phyloP scores from a whole-genome alignment of 2,888 invertebrate species.

The Thecocarcelia acutangulata region DNA sequence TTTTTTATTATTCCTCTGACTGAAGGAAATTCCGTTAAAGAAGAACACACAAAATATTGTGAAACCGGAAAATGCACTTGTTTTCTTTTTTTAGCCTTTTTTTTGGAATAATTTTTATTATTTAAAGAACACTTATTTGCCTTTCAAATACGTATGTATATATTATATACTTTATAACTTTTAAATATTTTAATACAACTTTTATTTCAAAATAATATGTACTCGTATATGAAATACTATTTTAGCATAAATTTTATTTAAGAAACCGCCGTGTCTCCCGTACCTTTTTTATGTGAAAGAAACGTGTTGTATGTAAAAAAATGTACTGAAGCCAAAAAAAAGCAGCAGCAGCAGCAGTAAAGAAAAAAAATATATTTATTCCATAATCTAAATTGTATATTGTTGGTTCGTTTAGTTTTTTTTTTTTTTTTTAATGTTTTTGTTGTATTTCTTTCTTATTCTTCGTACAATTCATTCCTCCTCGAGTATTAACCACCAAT shows the following conservation, averaged over 20 bases:
- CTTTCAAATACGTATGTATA: neutral
- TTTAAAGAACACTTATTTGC: constrained; percentile 10
- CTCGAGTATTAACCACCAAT: constrained; percentile 59
- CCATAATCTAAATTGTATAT: constrained; percentile 78
- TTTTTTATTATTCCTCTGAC: neutral
- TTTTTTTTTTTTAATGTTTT: constrained; percentile 10
- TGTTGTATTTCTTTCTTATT: constrained; percentile 58
- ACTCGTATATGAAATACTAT: neutral
- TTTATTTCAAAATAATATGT: neutral
- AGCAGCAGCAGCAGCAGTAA: constrained; percentile 73
- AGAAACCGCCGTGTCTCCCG: constrained; percentile 60
- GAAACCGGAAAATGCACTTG: constrained; percentile 50
- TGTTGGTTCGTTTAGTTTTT: constrained; percentile 45
- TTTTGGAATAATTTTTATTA: constrained; percentile 15
- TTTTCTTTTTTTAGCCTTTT: neutral
- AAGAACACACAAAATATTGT: constrained; percentile 39
- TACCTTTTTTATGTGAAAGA: constrained; percentile 64
- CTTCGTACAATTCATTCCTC: constrained; percentile 52
- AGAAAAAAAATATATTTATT: constrained; percentile 74
- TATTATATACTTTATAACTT: neutral
- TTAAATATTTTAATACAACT: constrained; percentile 9
- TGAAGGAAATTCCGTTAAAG: constrained; percentile 57
- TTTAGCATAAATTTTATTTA: constrained; percentile 31
- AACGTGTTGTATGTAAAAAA: constrained; percentile 72
- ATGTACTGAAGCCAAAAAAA: constrained; percentile 80